Conservation (phyloP, 2,113 vertebrate species). For the Cyphomyrus discorhynchus region DNA sequence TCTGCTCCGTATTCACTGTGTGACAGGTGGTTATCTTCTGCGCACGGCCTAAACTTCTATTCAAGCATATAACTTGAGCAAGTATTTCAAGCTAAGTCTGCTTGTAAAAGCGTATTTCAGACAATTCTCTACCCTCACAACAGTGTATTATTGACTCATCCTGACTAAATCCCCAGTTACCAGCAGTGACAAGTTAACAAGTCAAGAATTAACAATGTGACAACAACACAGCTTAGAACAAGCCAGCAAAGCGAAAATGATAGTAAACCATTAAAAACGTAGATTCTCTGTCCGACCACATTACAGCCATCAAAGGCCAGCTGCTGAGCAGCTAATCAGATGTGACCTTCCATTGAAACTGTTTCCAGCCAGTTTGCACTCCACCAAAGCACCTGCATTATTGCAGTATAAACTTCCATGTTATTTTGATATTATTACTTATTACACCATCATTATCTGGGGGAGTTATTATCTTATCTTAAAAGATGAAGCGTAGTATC, state of each 20-base stretch:
- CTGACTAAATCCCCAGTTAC: neutral
- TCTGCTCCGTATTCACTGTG: neutral
- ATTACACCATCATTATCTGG: neutral
- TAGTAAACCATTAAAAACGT: neutral
- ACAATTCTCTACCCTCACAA: neutral
- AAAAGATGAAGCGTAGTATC: neutral
- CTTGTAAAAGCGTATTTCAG: neutral
- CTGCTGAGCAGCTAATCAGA: neutral
- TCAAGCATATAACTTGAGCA: neutral
- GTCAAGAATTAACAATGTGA: neutral
- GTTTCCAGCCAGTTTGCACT: neutral
- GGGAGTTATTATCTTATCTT: neutral
- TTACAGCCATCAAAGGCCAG: neutral
- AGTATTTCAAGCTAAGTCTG: neutral
- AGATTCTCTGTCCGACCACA: neutral
- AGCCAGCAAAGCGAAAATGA: neutral
- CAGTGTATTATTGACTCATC: neutral
- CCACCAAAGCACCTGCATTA: neutral
- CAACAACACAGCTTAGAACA: neutral
- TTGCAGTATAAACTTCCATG: neutral
- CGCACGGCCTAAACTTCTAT: neutral
- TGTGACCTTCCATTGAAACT: neutral
- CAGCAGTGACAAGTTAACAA: neutral
- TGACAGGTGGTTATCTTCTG: slow-evolving; percentile 9
- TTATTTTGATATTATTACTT: neutral